Base-by-base conservation (phyloP, 2,888 invertebrate species). In the Epistrophe grossulariae region DNA sequence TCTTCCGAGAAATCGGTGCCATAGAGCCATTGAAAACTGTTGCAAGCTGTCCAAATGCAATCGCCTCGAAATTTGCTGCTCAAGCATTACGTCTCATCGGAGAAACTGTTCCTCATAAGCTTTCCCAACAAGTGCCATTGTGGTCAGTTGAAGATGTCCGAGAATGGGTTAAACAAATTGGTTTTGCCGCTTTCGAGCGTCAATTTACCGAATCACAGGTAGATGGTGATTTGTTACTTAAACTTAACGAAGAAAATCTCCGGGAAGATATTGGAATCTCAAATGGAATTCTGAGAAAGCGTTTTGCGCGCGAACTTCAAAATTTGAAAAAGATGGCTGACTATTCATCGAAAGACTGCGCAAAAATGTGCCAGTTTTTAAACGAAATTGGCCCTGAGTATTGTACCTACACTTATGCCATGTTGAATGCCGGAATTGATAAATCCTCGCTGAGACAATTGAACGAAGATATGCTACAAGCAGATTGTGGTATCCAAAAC, bases 141-240 rank as follows among this genome's bases (percentile, higher is more conserved):
- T 99, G 99, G 99, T 98, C 98, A 0, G 96, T 96, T 24, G 98
- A 98, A 92, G 99, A 99, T 92, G 99, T 99, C 0, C 95, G 97
- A 89, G 98, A 99, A 93, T 99, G 99, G 99, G 98, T 99, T 0
- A 98, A 98, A 91, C 99, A 99, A 94, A 98, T 99, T 90, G 99
- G 99, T 0, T 99, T 99, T 92, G 95, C 95, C 17, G 96, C 97
- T 91, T 98, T 96, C 90, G 96, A 97, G 4, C 94, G 93, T 3
- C 96, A 96, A 92, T 99, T 99, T 92, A 95, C 96, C 59, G 97
- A 97, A 76, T 98, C 98, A 91, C 95, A 97, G 92, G 99, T 99
- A 40, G 99, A 99, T 92, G 99, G 99, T 9, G 99, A 99, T 94
- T 94, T 99, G 71, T 93, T 99, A 88, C 94, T 99, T 79, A 97